phyloP scores from a whole-genome alignment of 2,113 vertebrate species.

The Lophius piscatorius region DNA sequence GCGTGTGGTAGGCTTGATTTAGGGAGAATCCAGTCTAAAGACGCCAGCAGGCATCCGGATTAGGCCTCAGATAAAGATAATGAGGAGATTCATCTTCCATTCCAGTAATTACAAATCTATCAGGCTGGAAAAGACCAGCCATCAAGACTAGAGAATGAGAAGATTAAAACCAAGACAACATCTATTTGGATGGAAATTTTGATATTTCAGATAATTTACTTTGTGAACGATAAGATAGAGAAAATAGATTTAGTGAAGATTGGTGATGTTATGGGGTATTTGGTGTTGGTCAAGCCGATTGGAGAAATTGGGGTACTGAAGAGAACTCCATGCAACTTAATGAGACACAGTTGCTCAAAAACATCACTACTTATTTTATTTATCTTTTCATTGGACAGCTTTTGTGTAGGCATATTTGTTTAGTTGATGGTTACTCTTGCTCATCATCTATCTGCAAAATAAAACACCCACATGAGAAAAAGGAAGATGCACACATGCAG shows the following conservation, averaged over 20 bases:
- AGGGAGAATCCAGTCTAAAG: slow-evolving; percentile 60
- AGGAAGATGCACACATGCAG: not conserved
- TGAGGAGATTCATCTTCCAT: slow-evolving; percentile 62
- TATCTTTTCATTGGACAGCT: slow-evolving; percentile 5
- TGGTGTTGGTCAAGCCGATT: slow-evolving; percentile 5
- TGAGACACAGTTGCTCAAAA: slow-evolving; percentile 33
- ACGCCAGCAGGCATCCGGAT: slow-evolving; percentile 64
- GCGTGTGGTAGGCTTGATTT: slow-evolving; percentile 52
- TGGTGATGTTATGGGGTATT: slow-evolving; percentile 36
- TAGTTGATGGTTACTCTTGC: slow-evolving; percentile 24
- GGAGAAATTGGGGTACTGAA: not conserved
- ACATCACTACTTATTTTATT: slow-evolving; percentile 6
- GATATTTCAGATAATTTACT: slow-evolving; percentile 42
- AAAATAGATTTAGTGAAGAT: slow-evolving; percentile 52
- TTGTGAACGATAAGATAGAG: slow-evolving; percentile 36
- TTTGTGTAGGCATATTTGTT: slow-evolving; percentile 29
- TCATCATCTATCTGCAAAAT: slow-evolving; percentile 56
- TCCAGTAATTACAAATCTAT: slow-evolving; percentile 66
- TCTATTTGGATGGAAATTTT: slow-evolving; percentile 65
- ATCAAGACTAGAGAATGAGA: slow-evolving; percentile 58
- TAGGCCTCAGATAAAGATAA: slow-evolving; percentile 72
- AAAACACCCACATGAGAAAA: slow-evolving; percentile 34
- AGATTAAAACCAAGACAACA: slow-evolving; percentile 62
- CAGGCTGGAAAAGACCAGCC: slow-evolving; percentile 55
- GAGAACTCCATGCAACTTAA: slow-evolving; percentile 21